phyloP scores from a whole-genome alignment of 2,888 invertebrate species.

The Drosophila rellima region DNA sequence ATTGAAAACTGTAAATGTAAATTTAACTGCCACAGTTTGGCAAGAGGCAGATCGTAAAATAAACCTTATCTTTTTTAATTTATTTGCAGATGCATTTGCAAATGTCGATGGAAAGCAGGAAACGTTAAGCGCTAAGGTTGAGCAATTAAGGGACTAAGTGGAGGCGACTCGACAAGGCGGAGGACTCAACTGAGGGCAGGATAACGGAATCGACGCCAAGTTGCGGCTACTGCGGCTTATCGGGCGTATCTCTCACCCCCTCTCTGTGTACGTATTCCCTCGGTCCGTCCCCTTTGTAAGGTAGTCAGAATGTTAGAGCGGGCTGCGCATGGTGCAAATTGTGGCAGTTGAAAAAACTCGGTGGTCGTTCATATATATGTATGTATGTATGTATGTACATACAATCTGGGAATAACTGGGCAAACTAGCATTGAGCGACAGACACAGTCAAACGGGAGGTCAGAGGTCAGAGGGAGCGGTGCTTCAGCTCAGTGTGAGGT shows the following conservation, averaged over 20 bases:
- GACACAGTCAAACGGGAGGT: constrained; percentile 18
- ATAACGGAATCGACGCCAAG: constrained; percentile 17
- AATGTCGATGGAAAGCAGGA: constrained; percentile 8
- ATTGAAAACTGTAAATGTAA: too few relatives aligned
- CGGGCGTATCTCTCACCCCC: constrained; percentile 26
- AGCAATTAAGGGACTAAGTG: constrained; percentile 47
- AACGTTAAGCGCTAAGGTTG: constrained; percentile 26
- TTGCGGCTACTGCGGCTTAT: constrained; percentile 33
- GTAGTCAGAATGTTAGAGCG: constrained; percentile 65
- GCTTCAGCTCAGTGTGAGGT: constrained; percentile 62
- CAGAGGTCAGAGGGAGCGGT: constrained; percentile 9
- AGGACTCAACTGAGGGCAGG: constrained; percentile 15
- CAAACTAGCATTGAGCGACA: constrained; percentile 33
- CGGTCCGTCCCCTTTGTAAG: constrained; percentile 44
- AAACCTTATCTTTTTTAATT: constrained; percentile 13
- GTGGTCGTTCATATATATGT: constrained; percentile 40
- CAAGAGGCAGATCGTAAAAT: too few relatives aligned
- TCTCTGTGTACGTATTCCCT: constrained; percentile 59
- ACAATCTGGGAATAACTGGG: constrained; percentile 21
- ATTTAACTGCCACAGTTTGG: too few relatives aligned
- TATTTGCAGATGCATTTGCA: constrained; percentile 42
- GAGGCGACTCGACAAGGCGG: constrained; percentile 1
- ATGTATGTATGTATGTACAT: not conserved
- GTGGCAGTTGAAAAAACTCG: constrained; percentile 58
- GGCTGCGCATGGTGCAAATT: constrained; percentile 51